Base-by-base conservation (phyloP, 2,797 vertebrate species). In the Pseudopleuronectes americanus region DNA sequence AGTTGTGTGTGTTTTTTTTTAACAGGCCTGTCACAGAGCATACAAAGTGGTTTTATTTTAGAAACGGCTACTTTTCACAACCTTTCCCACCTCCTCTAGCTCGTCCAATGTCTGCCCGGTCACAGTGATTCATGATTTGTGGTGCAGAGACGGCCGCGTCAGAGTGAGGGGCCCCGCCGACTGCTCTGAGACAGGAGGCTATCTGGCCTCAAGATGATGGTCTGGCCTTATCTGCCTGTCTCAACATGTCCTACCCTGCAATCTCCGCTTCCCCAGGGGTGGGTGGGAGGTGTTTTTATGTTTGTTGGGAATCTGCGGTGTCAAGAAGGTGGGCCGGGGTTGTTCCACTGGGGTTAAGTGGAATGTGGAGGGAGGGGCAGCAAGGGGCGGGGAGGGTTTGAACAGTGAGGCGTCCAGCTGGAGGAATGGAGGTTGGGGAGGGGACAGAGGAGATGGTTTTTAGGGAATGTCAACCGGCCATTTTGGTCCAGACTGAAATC, bases 311-410 rank as follows among this genome's bases (percentile, higher is more conserved):
- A 66, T 85, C 76, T 80, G 45, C 68, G 69, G 68, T 74, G 80
- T 84, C 55, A 59, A 72, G 74, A 70, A 58, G 66, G 83, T 85
- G 84, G 78, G 81, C 17, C 79, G 81, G 59, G 76, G 64, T 66
- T 77, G 74, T 84, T 74, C 19, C 56, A 61, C 56, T 69, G 70
- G 72, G 79, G 74, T 85, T 79, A 82, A 84, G 77, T 82, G 84
- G 85, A 89, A 86, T 89, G 86, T 78, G 54, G 66, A 84, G 76
- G 87, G 82, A 79, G 70, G 74, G 82, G 68, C 63, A 16, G 67
- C 60, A 17, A 17, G 78, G 24, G 33, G n/a, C 55, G 45, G 61
- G 72, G 67, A 68, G 36, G 61, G 60, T 26, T 59, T 43, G 73
- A 81, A 62, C 60, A 69, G 33, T 31, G 56, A 60, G 65, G 66